phyloP scores from a whole-genome alignment of 2,797 vertebrate species.

The Rhynchotus rufescens region DNA sequence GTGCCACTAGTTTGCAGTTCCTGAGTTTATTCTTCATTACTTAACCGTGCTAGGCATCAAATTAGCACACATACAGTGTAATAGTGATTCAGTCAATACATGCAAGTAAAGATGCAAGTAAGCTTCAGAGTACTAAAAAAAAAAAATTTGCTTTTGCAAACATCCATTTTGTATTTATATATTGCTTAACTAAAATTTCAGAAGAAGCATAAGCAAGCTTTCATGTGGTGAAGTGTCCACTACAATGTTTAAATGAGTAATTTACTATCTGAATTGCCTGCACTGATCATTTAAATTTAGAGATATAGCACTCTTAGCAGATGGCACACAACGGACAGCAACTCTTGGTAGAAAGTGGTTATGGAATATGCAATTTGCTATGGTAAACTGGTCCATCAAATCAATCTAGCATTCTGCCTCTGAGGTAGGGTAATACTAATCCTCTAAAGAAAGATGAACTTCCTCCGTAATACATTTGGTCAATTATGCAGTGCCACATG shows the following conservation, averaged over 20 bases:
- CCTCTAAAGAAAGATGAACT: conserved; percentile 17
- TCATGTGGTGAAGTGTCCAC: conserved; percentile 35
- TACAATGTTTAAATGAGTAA: conserved; percentile 59
- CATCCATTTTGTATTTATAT: background rate
- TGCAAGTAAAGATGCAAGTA: background rate
- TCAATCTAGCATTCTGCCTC: conserved; percentile 41
- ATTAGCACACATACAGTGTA: background rate
- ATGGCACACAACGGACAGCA: conserved; percentile 49
- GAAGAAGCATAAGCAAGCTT: conserved; percentile 24
- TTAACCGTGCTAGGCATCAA: background rate
- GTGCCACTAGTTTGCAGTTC: background rate
- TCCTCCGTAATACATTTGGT: conserved; percentile 21
- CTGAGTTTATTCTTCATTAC: background rate
- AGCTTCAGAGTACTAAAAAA: background rate
- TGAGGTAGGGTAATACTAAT: conserved; percentile 41
- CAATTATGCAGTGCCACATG: conserved; percentile 28
- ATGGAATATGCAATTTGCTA: conserved; percentile 48
- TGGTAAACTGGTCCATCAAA: conserved; percentile 61
- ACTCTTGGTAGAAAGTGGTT: conserved; percentile 49
- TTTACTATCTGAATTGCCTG: conserved; percentile 48
- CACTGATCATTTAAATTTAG: conserved; percentile 49
- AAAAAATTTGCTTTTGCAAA: background rate
- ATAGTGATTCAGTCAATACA: background rate
- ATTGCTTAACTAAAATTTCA: conserved; percentile 12
- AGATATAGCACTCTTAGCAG: conserved; percentile 62